A percentile compares a stretch with the other conserved stretches of the same genome.
Conservation (phyloP, 2,797 vertebrate genomes). For the Chelmon rostratus region DNA sequence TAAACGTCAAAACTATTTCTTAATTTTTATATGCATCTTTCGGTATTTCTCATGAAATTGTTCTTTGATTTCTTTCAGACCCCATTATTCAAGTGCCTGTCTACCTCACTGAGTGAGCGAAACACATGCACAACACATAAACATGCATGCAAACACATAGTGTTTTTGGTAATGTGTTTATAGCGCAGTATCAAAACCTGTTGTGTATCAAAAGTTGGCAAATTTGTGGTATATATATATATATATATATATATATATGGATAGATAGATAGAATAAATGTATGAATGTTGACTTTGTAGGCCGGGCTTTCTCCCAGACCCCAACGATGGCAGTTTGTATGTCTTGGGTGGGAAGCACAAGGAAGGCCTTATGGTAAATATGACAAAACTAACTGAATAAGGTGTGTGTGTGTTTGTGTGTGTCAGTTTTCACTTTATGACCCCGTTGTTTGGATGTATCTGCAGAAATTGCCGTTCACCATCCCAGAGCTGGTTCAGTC, state of each 20-base stretch:
- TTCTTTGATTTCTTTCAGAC: slow-evolving; percentile 83
- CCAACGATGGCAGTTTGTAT: slow-evolving; percentile 96
- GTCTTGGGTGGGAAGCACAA: slow-evolving; percentile 93
- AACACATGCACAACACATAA: background rate
- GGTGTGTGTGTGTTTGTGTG: background rate
- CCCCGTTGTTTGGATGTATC: slow-evolving; percentile 25
- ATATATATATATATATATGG: too few species aligned
- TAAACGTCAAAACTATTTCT: background rate
- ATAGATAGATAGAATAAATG: background rate
- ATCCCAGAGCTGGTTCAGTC: slow-evolving; percentile 97
- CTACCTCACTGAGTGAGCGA: slow-evolving; percentile 93
- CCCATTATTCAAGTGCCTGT: slow-evolving; percentile 94
- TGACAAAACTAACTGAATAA: too few species aligned
- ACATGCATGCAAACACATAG: background rate
- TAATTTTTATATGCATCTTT: background rate
- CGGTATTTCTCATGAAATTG: background rate
- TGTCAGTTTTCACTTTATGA: slow-evolving; percentile 8
- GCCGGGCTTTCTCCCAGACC: slow-evolving; percentile 95
- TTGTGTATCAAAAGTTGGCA: background rate
- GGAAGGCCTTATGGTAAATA: slow-evolving; percentile 94
- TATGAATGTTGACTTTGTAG: slow-evolving; percentile 73
- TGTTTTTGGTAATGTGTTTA: background rate
- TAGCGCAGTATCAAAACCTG: background rate
- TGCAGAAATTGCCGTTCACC: slow-evolving; percentile 94
- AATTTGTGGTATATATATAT: background rate